A percentile compares a stretch with the other conserved stretches of the same genome.
phyloP scores from a whole-genome alignment of 2,888 invertebrate genomes.

The Entomobrya proxima region DNA sequence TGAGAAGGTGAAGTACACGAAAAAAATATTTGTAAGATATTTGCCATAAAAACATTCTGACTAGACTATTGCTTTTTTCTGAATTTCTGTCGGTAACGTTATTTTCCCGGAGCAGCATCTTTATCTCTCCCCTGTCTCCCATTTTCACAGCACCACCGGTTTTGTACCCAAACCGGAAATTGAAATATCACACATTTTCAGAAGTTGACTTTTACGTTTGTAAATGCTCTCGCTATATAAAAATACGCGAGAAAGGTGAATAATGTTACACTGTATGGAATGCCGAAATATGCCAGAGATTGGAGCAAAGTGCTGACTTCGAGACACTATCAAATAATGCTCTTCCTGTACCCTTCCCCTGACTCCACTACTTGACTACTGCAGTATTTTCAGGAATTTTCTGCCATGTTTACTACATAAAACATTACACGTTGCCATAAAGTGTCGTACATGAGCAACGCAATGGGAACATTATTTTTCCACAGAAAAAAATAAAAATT shows the following conservation, averaged over 20 bases:
- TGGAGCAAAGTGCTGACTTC: slow-evolving; percentile 37
- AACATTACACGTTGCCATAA: background rate
- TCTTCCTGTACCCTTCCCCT: background rate
- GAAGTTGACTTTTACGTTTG: slow-evolving; percentile 37
- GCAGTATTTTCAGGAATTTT: background rate
- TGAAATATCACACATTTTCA: slow-evolving; percentile 72
- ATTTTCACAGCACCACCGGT: slow-evolving; percentile 40
- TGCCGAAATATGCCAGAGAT: slow-evolving; percentile 46
- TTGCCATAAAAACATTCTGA: background rate
- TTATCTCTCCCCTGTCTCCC: slow-evolving; percentile 63
- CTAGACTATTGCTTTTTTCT: background rate
- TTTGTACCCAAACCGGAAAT: slow-evolving; percentile 49
- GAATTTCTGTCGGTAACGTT: background rate
- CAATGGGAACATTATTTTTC: slow-evolving; percentile 11
- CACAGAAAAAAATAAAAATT: slow-evolving; percentile 21
- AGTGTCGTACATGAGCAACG: background rate
- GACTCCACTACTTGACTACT: background rate
- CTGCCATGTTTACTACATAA: slow-evolving; percentile 25
- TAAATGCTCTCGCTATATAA: background rate
- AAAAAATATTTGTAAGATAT: background rate
- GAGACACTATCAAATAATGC: slow-evolving; percentile 39
- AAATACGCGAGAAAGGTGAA: background rate
- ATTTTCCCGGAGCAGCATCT: slow-evolving; percentile 37
- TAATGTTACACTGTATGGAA: slow-evolving; percentile 11
- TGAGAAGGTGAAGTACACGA: background rate